phyloP scores from a whole-genome alignment of 2,113 vertebrate genomes.

The Neotragus moschatus region DNA sequence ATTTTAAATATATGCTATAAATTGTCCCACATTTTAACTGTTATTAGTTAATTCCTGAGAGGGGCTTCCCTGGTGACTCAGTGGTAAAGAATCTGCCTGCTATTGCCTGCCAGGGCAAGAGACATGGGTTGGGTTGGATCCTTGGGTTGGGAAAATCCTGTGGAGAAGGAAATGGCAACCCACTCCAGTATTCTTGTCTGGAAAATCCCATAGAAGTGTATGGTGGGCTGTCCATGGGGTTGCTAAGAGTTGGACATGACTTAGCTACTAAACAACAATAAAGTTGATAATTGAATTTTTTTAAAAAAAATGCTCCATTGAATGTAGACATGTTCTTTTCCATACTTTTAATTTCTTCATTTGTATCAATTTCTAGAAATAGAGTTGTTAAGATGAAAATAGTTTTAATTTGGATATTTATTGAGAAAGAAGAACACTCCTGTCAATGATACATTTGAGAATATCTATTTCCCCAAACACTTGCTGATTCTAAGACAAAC shows the following conservation, averaged over 20 bases:
- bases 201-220: not conserved
- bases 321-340: not conserved
- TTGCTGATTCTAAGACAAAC: not conserved
- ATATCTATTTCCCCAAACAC: not conserved
- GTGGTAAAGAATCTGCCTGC: not conserved
- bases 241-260: not conserved
- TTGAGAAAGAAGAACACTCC: not conserved
- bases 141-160: not conserved
- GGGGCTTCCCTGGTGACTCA: not conserved
- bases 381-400: not conserved
- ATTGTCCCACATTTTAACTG: not conserved
- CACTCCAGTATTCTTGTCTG: not conserved
- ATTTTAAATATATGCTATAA: not conserved
- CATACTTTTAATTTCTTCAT: not conserved
- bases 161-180: not conserved
- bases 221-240: accelerated
- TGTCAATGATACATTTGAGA: too few relatives aligned
- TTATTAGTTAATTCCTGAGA: not conserved
- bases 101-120: not conserved
- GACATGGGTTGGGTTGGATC: not conserved
- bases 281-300: too few relatives aligned
- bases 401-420: not conserved
- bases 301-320: not conserved
- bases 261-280: not conserved
- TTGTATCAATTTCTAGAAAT: not conserved